Evolutionary conservation across 2,888 invertebrate species (phyloP).

Genomic region (Panopea generosa): DNA sequence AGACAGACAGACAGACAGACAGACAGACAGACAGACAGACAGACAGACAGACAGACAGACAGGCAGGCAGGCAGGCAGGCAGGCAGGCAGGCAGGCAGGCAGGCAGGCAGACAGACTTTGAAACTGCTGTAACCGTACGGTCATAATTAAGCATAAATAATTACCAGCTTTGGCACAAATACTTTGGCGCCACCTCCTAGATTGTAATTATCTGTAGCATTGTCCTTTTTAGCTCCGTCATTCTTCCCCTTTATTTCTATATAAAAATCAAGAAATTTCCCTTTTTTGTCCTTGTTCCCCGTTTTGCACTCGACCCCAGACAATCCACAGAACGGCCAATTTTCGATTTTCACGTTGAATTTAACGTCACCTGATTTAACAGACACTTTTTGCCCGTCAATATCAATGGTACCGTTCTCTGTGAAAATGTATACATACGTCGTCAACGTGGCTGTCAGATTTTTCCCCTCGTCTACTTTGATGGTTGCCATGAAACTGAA

Average conservation of each 20-base stretch:
- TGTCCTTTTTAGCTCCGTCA: not conserved
- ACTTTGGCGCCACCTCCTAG: slow-evolving; percentile 36
- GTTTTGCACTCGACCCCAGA: slow-evolving; percentile 5
- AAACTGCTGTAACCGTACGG: too few species aligned
- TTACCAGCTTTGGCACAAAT: slow-evolving; percentile 45
- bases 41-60: too few species aligned
- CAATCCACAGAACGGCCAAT: slow-evolving; percentile 53
- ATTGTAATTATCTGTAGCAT: slow-evolving; percentile 13
- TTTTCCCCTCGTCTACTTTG: not conserved
- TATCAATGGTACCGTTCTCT: slow-evolving; percentile 35
- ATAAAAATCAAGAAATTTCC: slow-evolving; percentile 38
- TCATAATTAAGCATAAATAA: too few species aligned
- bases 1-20: too few species aligned
- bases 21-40: too few species aligned
- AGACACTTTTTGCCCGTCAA: slow-evolving; percentile 22
- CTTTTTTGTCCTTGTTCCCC: slow-evolving; percentile 10
- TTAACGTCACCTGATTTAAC: slow-evolving; percentile 47
- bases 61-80: too few species aligned
- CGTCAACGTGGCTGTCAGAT: slow-evolving; percentile 14
- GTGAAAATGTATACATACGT: slow-evolving; percentile 47
- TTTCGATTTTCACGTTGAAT: slow-evolving; percentile 48
- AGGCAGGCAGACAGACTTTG: too few species aligned
- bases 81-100: too few species aligned
- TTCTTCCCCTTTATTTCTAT: slow-evolving; percentile 44
- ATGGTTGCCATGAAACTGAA: slow-evolving; percentile 41